phyloP scores from a whole-genome alignment of 2,797 vertebrate genomes.

The Miichthys miiuy region DNA sequence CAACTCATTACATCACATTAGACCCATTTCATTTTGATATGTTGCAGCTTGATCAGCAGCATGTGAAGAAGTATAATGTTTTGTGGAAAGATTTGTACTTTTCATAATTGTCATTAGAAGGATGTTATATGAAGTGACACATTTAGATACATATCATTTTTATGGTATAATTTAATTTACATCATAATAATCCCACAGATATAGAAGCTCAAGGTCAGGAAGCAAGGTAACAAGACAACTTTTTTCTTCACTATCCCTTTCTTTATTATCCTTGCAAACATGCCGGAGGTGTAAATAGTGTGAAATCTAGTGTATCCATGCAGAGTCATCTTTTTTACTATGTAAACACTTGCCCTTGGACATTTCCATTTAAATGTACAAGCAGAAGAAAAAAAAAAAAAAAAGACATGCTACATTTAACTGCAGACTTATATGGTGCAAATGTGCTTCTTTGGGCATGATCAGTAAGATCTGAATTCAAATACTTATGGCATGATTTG shows the following conservation, averaged over 20 bases:
- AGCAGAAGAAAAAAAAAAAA: not conserved
- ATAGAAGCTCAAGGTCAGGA: not conserved
- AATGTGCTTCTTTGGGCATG: not conserved
- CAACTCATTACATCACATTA: not conserved
- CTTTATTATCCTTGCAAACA: not conserved
- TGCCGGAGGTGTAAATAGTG: not conserved
- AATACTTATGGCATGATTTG: not conserved
- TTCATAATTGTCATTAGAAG: not conserved
- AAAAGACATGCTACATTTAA: not conserved
- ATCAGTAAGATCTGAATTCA: not conserved
- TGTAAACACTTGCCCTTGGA: not conserved
- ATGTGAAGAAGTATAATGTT: not conserved
- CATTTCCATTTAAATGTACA: not conserved
- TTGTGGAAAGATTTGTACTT: not conserved
- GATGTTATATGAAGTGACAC: not conserved
- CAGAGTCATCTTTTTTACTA: not conserved
- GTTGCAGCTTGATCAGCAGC: not conserved
- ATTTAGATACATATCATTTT: not conserved
- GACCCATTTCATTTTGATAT: not conserved
- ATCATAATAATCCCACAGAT: not conserved
- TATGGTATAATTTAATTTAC: not conserved
- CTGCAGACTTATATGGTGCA: too few relatives aligned
- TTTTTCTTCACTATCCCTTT: not conserved
- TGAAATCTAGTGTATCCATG: not conserved
- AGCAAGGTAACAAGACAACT: not conserved